A percentile compares a stretch with the other conserved stretches of the same genome.
These are phyloP conservation scores for Rutpela maculata DNA, from an alignment of 2,888 invertebrate species.

Conservation along the genomic window DNA sequence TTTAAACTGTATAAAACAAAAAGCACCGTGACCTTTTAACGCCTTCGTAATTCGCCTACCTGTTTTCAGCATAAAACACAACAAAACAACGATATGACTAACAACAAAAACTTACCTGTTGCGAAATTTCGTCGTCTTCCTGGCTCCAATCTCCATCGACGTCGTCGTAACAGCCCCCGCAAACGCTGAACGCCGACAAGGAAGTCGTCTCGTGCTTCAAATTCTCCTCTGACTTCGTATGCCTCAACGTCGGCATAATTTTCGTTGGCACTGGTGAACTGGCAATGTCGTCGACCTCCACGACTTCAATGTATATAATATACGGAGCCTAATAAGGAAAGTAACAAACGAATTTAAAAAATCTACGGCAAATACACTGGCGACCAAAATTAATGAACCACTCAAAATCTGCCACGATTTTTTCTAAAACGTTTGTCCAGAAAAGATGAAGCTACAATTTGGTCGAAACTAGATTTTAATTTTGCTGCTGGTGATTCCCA, in stretches of 20 bases:
- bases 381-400: too few species aligned
- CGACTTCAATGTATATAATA: conserved; percentile 97
- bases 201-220: conserved; percentile 75
- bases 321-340: conserved; percentile 88
- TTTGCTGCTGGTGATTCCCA: too few species aligned
- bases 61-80: too few species aligned
- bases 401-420: too few species aligned
- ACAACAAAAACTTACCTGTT: conserved; percentile 76
- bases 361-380: not conserved
- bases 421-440: too few species aligned
- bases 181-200: conserved; percentile 75
- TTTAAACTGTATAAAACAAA: too few species aligned
- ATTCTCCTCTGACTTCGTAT: conserved; percentile 96
- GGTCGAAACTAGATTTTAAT: too few species aligned
- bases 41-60: too few species aligned
- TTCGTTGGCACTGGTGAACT: conserved; percentile 93
- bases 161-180: conserved; percentile 75
- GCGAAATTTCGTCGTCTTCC: conserved; percentile 95
- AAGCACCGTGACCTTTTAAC: too few species aligned
- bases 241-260: conserved; percentile 89
- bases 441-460: too few species aligned
- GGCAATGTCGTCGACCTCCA: conserved; percentile 89
- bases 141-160: conserved; percentile 91
- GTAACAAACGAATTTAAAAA: not conserved
- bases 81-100: not conserved